phyloP scores from a whole-genome alignment of 2,888 invertebrate genomes.

The Escarpia spicata region DNA sequence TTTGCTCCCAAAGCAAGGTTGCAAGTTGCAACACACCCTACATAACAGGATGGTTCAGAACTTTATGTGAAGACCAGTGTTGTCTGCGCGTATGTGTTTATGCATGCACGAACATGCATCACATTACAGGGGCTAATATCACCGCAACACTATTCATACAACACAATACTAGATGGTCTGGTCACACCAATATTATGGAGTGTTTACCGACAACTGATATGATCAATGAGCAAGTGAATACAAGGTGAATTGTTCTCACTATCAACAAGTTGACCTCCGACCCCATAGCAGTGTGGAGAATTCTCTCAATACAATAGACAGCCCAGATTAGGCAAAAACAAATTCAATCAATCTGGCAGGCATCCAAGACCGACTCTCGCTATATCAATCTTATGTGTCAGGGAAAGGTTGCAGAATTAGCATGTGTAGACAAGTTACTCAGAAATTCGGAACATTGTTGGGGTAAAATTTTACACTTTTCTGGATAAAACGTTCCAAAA shows the following conservation, averaged over 20 bases:
- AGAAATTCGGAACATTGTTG: too few relatives aligned
- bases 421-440: too few relatives aligned
- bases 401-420: background rate
- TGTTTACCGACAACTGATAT: background rate
- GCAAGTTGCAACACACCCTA: background rate
- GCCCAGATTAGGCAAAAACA: background rate
- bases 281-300: background rate
- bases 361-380: background rate
- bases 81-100: background rate
- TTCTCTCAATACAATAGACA: background rate
- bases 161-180: background rate
- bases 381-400: background rate
- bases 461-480: too few relatives aligned
- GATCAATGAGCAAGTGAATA: background rate
- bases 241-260: slow-evolving; percentile 7
- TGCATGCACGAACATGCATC: background rate
- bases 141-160: background rate
- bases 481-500: too few relatives aligned
- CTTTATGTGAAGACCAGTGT: background rate
- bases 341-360: background rate
- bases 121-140: background rate
- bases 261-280: background rate
- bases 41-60: background rate
- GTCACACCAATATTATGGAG: background rate
- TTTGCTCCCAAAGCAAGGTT: background rate